Evolutionary conservation across 2,888 invertebrate genomes (phyloP).

Genomic region (Calliphora vomitoria): DNA sequence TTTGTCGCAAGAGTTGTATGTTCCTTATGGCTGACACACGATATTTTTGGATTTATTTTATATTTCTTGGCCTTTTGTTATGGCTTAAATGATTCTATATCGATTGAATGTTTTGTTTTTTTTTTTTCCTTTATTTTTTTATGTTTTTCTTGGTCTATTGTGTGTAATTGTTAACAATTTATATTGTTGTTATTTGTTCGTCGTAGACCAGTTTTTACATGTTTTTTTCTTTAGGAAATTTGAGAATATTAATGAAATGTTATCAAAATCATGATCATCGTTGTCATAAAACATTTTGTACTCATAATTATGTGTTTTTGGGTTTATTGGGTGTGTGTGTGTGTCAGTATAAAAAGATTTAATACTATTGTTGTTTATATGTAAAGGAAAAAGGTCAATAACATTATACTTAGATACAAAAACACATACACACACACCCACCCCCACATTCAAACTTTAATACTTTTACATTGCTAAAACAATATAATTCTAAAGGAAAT

Average conservation of each 20-base stretch:
- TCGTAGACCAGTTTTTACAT: not conserved
- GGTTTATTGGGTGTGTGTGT: not conserved
- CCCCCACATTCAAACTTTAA: not conserved
- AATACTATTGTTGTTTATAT: not conserved
- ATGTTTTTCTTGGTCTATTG: constrained; percentile 6
- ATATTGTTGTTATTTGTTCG: constrained; percentile 1
- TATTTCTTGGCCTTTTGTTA: not conserved
- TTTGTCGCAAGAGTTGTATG: constrained; percentile 6
- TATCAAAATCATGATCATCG: constrained; percentile 10
- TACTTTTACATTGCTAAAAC: not conserved
- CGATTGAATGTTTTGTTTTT: constrained; percentile 23
- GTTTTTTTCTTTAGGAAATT: constrained; percentile 15
- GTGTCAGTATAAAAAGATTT: not conserved
- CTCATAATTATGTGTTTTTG: not conserved
- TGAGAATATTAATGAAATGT: constrained; percentile 57
- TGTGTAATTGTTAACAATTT: constrained; percentile 35
- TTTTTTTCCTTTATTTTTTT: not conserved
- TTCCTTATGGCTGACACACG: not conserved
- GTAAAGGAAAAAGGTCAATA: constrained; percentile 16
- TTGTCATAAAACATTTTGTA: not conserved
- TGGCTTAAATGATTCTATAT: not conserved
- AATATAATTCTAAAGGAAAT: not conserved
- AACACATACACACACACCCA: not conserved
- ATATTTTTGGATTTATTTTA: not conserved
- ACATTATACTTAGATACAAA: not conserved